These are phyloP conservation scores for Panulirus ornatus DNA, from an alignment of 1,140 invertebrate genomes.

Conservation along the genomic window DNA sequence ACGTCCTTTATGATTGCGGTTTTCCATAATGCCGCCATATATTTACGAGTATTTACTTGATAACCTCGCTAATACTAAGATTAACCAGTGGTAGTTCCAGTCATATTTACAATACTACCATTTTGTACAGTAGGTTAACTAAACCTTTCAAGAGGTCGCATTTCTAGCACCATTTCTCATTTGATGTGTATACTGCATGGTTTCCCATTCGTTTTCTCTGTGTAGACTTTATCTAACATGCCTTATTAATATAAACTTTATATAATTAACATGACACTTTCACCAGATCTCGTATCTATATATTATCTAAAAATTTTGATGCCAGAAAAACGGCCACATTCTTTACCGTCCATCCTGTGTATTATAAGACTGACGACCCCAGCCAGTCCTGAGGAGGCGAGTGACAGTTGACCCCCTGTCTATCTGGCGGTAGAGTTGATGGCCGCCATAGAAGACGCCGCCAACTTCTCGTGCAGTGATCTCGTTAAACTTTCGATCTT, in stretches of 20 bases:
- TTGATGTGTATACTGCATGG: not conserved
- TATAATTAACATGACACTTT: slow-evolving; percentile 1
- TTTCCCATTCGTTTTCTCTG: not conserved
- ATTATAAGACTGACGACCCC: not conserved
- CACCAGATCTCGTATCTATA: not conserved
- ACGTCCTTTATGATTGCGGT: too few species aligned
- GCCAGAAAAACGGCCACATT: not conserved
- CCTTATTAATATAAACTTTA: not conserved
- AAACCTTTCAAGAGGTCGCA: not conserved
- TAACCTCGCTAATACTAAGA: slow-evolving; percentile 9
- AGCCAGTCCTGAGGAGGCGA: not conserved
- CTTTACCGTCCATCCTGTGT: not conserved
- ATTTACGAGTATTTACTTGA: too few species aligned
- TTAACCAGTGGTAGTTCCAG: not conserved
- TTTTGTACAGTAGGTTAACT: not conserved
- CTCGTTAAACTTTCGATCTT: slow-evolving; percentile 73
- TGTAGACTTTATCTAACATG: not conserved
- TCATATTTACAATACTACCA: not conserved
- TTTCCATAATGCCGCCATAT: too few species aligned
- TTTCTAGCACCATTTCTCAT: slow-evolving; percentile 13
- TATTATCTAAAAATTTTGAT: not conserved
- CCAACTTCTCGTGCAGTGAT: slow-evolving; percentile 73
- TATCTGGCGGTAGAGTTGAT: slow-evolving; percentile 69
- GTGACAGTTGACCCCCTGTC: not conserved
- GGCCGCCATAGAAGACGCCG: slow-evolving; percentile 66